phyloP scores from a whole-genome alignment of 2,888 invertebrate species.

The Drosophila kambysellisi region DNA sequence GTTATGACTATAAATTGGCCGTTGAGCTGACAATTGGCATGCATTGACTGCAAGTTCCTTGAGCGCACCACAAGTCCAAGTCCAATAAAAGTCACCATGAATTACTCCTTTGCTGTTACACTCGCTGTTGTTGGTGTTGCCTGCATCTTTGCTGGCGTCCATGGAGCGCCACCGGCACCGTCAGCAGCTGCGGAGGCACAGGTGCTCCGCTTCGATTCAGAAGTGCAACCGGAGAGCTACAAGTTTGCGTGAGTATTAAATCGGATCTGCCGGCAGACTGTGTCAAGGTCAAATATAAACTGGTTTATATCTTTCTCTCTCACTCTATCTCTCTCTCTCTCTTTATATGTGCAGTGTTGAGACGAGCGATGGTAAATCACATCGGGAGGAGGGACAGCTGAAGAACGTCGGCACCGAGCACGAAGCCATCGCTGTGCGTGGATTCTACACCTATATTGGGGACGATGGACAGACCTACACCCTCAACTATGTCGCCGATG shows the following conservation, averaged over 20 bases:
- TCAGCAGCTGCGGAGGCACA: slow-evolving; percentile 86
- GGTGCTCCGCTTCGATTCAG: slow-evolving; percentile 87
- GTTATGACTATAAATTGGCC: slow-evolving; percentile 63
- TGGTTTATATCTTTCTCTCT: slow-evolving; percentile 26
- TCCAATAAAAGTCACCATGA: slow-evolving; percentile 65
- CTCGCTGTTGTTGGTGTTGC: slow-evolving; percentile 72
- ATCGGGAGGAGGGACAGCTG: slow-evolving; percentile 87
- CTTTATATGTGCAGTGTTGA: slow-evolving; percentile 86
- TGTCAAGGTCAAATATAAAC: slow-evolving; percentile 55
- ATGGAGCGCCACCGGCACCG: slow-evolving; percentile 79
- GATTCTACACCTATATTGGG: slow-evolving; percentile 87
- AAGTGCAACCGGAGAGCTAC: slow-evolving; percentile 85
- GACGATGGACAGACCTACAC: slow-evolving; percentile 88
- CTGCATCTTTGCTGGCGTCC: slow-evolving; percentile 72
- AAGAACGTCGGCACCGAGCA: slow-evolving; percentile 88
- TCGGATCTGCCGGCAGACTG: slow-evolving; percentile 22
- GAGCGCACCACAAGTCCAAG: slow-evolving; percentile 50
- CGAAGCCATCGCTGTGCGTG: slow-evolving; percentile 87
- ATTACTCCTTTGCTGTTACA: slow-evolving; percentile 53
- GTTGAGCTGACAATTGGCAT: slow-evolving; percentile 54
- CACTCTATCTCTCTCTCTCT: slow-evolving; percentile 1
- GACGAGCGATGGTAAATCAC: slow-evolving; percentile 88
- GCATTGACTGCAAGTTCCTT: slow-evolving; percentile 78
- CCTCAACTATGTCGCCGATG: slow-evolving; percentile 83
- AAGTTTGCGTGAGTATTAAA: slow-evolving; percentile 80